Conservation (phyloP, 2,888 invertebrate species). For the Tetragonisca angustula region DNA sequence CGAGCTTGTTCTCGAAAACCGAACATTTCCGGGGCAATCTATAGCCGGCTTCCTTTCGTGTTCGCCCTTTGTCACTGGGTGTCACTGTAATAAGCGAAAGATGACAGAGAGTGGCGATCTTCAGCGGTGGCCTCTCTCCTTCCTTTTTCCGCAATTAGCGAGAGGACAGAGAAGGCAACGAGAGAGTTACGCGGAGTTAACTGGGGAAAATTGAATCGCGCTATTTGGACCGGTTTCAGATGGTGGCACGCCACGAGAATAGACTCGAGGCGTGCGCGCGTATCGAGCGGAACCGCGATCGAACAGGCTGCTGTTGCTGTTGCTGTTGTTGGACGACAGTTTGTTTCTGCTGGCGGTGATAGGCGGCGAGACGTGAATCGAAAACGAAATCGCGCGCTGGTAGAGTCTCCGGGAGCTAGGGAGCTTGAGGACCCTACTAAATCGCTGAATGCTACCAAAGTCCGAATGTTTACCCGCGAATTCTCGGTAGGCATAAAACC, state of each 20-base stretch:
- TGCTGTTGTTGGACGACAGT: too few species aligned
- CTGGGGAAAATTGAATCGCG: constrained; percentile 38
- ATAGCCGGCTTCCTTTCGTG: neutral
- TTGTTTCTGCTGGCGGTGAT: too few species aligned
- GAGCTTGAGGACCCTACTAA: constrained; percentile 69
- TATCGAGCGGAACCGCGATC: constrained; percentile 11
- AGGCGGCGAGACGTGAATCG: too few species aligned
- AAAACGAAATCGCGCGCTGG: too few species aligned
- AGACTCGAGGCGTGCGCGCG: neutral
- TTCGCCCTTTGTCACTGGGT: neutral
- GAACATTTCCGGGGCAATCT: neutral
- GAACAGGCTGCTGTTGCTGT: constrained; percentile 12
- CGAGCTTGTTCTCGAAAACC: constrained; percentile 16
- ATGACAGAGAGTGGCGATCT: constrained; percentile 3
- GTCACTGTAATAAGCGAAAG: constrained; percentile 13
- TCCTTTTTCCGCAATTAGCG: constrained; percentile 43
- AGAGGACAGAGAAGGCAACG: neutral
- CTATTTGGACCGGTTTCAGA: constrained; percentile 37
- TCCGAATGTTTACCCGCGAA: constrained; percentile 70
- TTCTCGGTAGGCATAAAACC: constrained; percentile 80
- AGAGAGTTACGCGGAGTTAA: neutral
- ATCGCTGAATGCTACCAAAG: constrained; percentile 70
- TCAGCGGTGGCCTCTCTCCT: neutral
- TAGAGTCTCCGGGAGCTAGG: neutral
- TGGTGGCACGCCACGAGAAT: constrained; percentile 23